A percentile compares a stretch with the other conserved stretches of the same genome.
Evolutionary conservation across 2,797 vertebrate species (phyloP).

Genomic region (Pyrocephalus nanus): DNA sequence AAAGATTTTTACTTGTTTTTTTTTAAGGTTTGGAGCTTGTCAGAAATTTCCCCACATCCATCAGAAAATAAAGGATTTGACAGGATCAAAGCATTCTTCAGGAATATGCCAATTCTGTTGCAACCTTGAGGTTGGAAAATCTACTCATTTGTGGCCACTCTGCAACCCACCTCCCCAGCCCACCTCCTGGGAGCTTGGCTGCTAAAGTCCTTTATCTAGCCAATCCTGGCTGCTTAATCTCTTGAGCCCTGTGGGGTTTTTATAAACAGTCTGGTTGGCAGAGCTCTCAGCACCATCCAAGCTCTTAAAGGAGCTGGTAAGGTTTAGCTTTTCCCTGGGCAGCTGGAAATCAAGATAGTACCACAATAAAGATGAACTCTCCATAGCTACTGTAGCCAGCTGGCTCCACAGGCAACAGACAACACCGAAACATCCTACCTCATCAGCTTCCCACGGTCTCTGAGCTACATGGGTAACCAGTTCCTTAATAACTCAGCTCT

Average conservation of each 20-base stretch:
- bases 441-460: background rate
- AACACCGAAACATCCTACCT: background rate
- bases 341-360: background rate
- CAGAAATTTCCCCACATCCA: background rate
- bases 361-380: background rate
- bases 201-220: background rate
- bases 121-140: background rate
- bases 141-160: background rate
- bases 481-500: background rate
- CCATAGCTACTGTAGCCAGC: background rate
- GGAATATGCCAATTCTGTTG: background rate
- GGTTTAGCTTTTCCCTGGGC: background rate
- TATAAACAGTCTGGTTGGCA: background rate
- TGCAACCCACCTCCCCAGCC: background rate
- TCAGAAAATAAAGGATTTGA: background rate
- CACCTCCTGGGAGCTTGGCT: background rate
- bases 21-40: background rate
- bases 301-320: background rate
- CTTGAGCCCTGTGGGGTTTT: background rate
- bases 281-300: background rate
- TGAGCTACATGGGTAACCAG: rapidly evolving
- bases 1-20: background rate
- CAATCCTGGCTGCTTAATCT: background rate
- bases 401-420: background rate
- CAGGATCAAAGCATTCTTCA: background rate